Evolutionary conservation across 2,888 invertebrate species (phyloP), one percentile per base, ranked within the genome.

Genomic region (Galeopsomyia nigrocyanea): DNA sequence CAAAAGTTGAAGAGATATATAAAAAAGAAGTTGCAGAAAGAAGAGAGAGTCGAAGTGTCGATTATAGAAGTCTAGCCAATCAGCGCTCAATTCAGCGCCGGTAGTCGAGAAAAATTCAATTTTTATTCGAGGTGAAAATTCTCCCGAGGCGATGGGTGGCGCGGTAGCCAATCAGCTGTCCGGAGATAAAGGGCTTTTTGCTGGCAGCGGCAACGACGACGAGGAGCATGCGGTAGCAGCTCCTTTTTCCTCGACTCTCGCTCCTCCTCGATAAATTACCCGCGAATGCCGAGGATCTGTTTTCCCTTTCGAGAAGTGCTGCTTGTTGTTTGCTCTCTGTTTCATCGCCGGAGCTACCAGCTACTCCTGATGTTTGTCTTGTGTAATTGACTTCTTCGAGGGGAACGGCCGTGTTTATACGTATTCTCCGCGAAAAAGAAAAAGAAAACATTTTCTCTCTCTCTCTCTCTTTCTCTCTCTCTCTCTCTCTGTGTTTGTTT

Each of bases 21-120:
- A n/a, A n/a, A n/a, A n/a, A 31, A 31, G 7, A 39, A 39, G 1
- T 39, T 10, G 39, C 49, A 64, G 75, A 46, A 55, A 31, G 72
- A 46, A 73, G 61, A 73, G 63, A 56, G 49, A 71, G 56, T 66
- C 14, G 26, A 16, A 56, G 9, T 19, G 50, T 58, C 57, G 58
- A 67, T 67, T 57, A 67, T 39, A 67, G 50, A 78, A 77, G 68
- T 68, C 68, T 63, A 71, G 76, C 78, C 82, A 82, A 82, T 82
- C 80, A 82, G 77, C 73, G 76, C 77, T 76, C 80, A 75, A 82
- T 82, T 82, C 82, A 80, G 5, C 26, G 26, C 26, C 75, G 72
- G 73, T 62, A 70, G 77, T n/a, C 46, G 17, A 10, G 77, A 77
- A 77, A 82, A 82, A 82, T 82, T 79, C 76, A 79, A 79, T 82